A percentile compares a stretch with the other conserved stretches of the same genome.
These are phyloP conservation scores for Hylyphantes graminicola DNA, from an alignment of 1,140 invertebrate species.

Conservation along the genomic window DNA sequence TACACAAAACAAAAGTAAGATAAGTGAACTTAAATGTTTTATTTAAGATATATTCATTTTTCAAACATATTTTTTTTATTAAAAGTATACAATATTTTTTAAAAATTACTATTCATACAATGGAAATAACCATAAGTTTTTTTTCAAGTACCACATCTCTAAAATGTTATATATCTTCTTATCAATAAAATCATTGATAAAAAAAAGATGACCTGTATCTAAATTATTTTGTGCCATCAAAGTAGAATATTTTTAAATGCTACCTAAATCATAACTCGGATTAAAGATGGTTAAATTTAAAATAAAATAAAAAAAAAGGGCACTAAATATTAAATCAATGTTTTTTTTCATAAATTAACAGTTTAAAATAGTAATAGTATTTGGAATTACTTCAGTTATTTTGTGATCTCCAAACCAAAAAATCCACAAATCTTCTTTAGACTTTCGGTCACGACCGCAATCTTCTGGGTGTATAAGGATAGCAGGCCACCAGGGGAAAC, in stretches of 20 bases:
- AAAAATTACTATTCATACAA: too few species aligned
- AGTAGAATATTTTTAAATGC: not conserved
- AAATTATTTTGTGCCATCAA: too few species aligned
- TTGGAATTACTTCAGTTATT: not conserved
- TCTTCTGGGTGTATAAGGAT: not conserved
- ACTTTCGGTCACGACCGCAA: not conserved
- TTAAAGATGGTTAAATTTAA: not conserved
- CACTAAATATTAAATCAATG: not conserved
- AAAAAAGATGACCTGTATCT: too few species aligned
- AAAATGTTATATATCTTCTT: too few species aligned
- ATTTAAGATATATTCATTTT: too few species aligned
- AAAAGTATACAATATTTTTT: too few species aligned
- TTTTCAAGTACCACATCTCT: too few species aligned
- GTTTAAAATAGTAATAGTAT: not conserved
- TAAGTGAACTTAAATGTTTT: too few species aligned
- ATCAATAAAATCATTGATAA: too few species aligned
- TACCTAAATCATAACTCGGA: not conserved
- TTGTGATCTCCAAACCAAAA: conserved; percentile 29
- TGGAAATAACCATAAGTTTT: too few species aligned
- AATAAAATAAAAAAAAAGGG: not conserved
- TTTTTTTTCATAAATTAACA: not conserved
- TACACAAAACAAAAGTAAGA: too few species aligned
- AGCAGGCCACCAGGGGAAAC: conserved; percentile 16
- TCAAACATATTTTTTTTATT: too few species aligned
- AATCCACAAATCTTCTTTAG: not conserved